A percentile compares a stretch with the other conserved stretches of the same genome.
Conservation (phyloP, 1,140 invertebrate species). For the Xylocopa sonorina region DNA sequence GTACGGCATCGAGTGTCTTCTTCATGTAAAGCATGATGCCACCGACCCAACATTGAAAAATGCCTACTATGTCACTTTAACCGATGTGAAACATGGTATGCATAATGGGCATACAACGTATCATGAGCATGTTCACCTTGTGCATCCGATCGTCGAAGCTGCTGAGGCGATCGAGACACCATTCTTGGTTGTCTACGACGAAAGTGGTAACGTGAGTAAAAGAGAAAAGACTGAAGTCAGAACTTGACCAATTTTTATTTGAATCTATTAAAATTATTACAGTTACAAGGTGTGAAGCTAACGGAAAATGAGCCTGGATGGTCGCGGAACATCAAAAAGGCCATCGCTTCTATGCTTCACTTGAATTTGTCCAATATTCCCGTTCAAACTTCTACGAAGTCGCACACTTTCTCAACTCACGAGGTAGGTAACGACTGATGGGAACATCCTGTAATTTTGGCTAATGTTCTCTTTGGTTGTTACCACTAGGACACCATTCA, state of each 20-base stretch:
- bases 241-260: no score
- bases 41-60: constrained; percentile 59
- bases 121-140: constrained; percentile 10
- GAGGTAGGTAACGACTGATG: constrained; percentile 82
- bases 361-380: constrained; percentile 67
- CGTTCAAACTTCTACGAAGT: constrained; percentile 44
- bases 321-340: constrained; percentile 77
- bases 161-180: constrained; percentile 67
- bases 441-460: constrained; percentile 73
- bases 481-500: constrained; percentile 80
- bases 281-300: constrained; percentile 70
- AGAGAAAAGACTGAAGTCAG: not conserved
- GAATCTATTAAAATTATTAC: not conserved
- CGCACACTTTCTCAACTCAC: constrained; percentile 64
- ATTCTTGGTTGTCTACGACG: constrained; percentile 72
- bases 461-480: constrained; percentile 83
- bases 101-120: constrained; percentile 69
- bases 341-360: constrained; percentile 75
- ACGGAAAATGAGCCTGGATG: constrained; percentile 66
- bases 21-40: constrained; percentile 68
- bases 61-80: constrained; percentile 67
- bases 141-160: constrained; percentile 52
- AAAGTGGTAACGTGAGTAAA: constrained; percentile 63
- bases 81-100: constrained; percentile 72
- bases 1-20: constrained; percentile 70